phyloP scores from a whole-genome alignment of 2,797 vertebrate species.

The Molossus alvarezi region DNA sequence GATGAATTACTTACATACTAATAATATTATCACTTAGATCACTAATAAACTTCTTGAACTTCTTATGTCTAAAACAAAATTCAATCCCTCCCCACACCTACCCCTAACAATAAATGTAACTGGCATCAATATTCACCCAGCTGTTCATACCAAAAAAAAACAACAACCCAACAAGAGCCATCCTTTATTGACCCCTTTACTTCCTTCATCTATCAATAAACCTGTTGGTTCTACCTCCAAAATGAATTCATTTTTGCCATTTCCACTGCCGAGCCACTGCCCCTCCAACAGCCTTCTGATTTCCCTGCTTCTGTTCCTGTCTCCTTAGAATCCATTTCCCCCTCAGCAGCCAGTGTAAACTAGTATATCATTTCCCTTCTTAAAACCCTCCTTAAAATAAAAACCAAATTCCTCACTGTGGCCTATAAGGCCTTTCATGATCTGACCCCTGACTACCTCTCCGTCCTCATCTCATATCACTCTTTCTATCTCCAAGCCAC shows the following conservation, averaged over 20 bases:
- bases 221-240: background rate
- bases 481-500: background rate
- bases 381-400: background rate
- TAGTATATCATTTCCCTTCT: background rate
- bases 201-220: background rate
- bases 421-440: background rate
- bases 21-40: background rate
- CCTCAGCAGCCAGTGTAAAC: background rate
- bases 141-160: background rate
- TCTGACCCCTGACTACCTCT: background rate
- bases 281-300: background rate
- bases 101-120: background rate
- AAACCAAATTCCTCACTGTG: background rate
- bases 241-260: background rate
- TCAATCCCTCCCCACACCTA: background rate
- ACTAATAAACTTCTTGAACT: background rate
- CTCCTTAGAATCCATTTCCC: background rate
- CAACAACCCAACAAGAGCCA: background rate
- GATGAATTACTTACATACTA: background rate
- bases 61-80: background rate
- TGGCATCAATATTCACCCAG: background rate
- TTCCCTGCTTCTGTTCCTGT: background rate
- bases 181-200: background rate
- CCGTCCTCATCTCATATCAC: background rate
- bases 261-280: background rate